phyloP scores from a whole-genome alignment of 2,797 vertebrate genomes.

The Cyclura pinguis region DNA sequence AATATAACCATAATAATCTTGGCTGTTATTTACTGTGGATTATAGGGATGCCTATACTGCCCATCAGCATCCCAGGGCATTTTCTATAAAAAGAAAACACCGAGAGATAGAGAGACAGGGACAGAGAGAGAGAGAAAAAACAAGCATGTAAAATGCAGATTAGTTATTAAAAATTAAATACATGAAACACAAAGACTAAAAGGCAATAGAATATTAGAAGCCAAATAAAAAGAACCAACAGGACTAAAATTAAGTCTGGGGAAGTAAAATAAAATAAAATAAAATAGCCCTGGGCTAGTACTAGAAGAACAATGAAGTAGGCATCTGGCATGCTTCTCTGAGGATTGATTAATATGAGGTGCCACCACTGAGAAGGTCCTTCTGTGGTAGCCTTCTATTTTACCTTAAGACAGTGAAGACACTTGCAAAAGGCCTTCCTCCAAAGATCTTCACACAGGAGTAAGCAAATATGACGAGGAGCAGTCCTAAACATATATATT shows the following conservation, averaged over 20 bases:
- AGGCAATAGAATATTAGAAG: not conserved
- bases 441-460: not conserved
- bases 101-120: not conserved
- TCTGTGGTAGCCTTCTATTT: not conserved
- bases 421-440: not conserved
- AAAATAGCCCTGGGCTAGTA: not conserved
- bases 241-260: not conserved
- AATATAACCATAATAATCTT: conserved; percentile 12
- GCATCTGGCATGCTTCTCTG: not conserved
- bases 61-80: not conserved
- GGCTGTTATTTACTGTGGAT: conserved; percentile 11
- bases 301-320: not conserved
- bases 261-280: not conserved
- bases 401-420: no score
- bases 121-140: no score
- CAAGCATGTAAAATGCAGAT: no score
- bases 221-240: not conserved
- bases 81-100: not conserved
- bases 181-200: not conserved
- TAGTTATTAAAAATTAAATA: not conserved
- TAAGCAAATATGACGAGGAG: not conserved
- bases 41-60: conserved; percentile 3
- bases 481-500: not conserved
- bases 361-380: not conserved
- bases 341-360: not conserved